Percentiles rank a stretch among this genome's conserved stretches.
Evolutionary conservation across 2,113 vertebrate genomes (phyloP).

Genomic region (Tachysurus vachellii): DNA sequence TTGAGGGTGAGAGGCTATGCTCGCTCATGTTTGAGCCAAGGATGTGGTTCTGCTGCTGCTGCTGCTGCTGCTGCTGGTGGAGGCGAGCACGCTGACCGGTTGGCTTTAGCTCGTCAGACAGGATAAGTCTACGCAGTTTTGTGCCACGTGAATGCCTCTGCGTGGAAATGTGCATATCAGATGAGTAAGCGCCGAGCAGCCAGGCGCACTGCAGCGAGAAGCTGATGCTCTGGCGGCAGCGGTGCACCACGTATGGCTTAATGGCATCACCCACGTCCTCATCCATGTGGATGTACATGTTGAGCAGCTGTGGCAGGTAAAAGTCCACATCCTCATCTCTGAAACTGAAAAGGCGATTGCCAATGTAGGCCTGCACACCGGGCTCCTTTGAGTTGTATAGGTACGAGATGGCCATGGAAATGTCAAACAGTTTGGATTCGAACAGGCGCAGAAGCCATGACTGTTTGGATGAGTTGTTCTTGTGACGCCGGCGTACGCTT

Average conservation of each 20-base stretch:
- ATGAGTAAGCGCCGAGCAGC: constrained; percentile 90
- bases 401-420: constrained; percentile 98
- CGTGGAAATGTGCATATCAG: constrained; percentile 97
- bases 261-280: constrained; percentile 95
- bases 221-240: constrained; percentile 93
- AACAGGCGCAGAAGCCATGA: constrained; percentile 94
- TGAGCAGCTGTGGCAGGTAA: constrained; percentile 93
- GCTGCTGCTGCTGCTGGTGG: constrained; percentile 64
- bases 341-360: constrained; percentile 93
- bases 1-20: constrained; percentile 84
- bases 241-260: constrained; percentile 94
- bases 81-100: constrained; percentile 68
- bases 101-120: constrained; percentile 91
- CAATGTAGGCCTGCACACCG: constrained; percentile 94
- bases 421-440: constrained; percentile 94
- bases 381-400: constrained; percentile 96
- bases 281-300: constrained; percentile 99
- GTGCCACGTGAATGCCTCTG: constrained; percentile 91
- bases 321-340: constrained; percentile 89
- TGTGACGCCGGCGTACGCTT: constrained; percentile 77
- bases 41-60: constrained; percentile 54
- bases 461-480: constrained; percentile 87
- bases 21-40: constrained; percentile 60
- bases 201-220: constrained; percentile 93
- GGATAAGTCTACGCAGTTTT: constrained; percentile 89